Base-by-base conservation (phyloP, 2,888 invertebrate genomes). In the Emmelina monodactyla region DNA sequence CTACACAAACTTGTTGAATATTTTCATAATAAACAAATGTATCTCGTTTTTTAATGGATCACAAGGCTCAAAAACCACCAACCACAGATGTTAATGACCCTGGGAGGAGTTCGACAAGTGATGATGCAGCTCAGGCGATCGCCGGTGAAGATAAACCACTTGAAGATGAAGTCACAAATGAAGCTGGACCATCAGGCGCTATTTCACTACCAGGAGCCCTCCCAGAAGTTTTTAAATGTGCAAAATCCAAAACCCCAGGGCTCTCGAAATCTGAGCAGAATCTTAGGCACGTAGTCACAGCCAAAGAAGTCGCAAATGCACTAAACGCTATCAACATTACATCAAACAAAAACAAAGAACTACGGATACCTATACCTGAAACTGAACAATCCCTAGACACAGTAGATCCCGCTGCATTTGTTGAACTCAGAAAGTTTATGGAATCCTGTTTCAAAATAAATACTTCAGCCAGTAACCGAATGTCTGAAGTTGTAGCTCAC, bases 191-290 rank as follows among this genome's bases (percentile, higher is more conserved):
- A 3, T 75, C 75, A n/a, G 54, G 57, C 19, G 37, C 51, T 2
- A 40, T 48, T 19, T 41, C 51, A 16, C 38, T 76, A 32, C 78
- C 78, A 1, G 78, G 76, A n/a, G 50, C 69, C 2, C 47, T 71
- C 1, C 52, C 45, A 11, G 46, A 45, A 3, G 50, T 39, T 2
- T 42, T 47, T 1, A 62, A 53, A 44, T 39, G 53, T 34, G 42
- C 43, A 25, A 16, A 41, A 2, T 44, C 44, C 35, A 35, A 53
- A 2, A 65, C 55, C 45, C 49, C 65, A 34, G 69, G 72, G 1
- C 46, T 69, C 29, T 79, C 78, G 0, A 79, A 75, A 56, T 79
- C 78, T 1, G 78, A 79, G 45, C 76, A 78, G 37, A 72, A 55
- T 37, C 55, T 79, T 25, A 53, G 69, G 38, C 63, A 70, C 39